Evolutionary conservation across 2,113 vertebrate genomes (phyloP), one percentile per base, ranked within the genome.

Genomic region (Orientallactaga bullata): DNA sequence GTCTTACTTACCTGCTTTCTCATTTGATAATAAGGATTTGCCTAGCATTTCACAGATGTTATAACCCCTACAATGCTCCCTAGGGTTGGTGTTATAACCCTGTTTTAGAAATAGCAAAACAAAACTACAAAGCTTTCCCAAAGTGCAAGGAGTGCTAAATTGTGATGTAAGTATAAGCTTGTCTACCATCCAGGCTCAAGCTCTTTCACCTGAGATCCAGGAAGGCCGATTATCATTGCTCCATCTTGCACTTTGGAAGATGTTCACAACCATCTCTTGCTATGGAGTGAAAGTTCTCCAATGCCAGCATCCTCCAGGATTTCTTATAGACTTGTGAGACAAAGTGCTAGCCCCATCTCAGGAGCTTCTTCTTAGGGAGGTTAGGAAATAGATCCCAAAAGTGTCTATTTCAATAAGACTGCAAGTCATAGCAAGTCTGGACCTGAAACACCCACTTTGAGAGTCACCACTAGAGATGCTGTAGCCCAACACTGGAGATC

Each of bases 51-150:
- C 60, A 23, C n/a, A 55, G 6, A 37, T 17, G n/a, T 60, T 87
- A 24, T 12, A 47, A 21, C 13, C 18, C 47, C 81, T 42, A 37
- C 21, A 18, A 4, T 24, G 63, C 28, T 88, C 65, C 47, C 20
- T 35, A 28, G 7, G 20, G 23, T 17, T 51, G 58, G 9, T 71
- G 16, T 82, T 55, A 47, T 58, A 72, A 42, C 28, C 18, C 23
- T 11, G 55, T 42, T 96, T 90, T 82, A 89, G 28, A 83, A 16
- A 89, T 7, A 7, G n/a, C 32, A 85, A 85, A 86, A 39, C 23
- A 28, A 51, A 79, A 81, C 12, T 37, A 26, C 11, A 7, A 42
- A 76, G 5, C 3, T 79, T 81, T 58, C 37, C 58, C 26, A 79
- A 73, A 73, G 23, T 24, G 65, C 28, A 74, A 72, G 61, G 2